phyloP scores from a whole-genome alignment of 2,888 invertebrate species.

The Oscheius sp. region DNA sequence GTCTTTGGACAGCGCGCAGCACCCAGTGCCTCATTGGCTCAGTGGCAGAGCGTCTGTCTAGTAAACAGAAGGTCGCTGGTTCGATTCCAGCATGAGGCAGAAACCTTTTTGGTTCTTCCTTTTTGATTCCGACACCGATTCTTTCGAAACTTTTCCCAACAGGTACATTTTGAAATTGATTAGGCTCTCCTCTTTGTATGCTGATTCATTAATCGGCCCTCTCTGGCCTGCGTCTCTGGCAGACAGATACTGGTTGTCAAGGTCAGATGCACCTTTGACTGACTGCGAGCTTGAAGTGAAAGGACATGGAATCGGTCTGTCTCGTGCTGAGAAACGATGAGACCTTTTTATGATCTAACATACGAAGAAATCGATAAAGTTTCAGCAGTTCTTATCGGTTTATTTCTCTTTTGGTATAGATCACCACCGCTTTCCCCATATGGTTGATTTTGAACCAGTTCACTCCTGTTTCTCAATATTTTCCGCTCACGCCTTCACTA shows the following conservation, averaged over 20 bases:
- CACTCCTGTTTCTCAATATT: not conserved
- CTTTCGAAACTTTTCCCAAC: too few relatives aligned
- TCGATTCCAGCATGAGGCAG: slow-evolving; percentile 70
- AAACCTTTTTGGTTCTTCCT: not conserved
- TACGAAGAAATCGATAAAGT: not conserved
- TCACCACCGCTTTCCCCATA: not conserved
- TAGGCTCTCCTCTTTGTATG: not conserved
- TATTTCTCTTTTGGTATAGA: not conserved
- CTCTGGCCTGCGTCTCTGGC: too few relatives aligned
- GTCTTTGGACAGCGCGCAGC: too few relatives aligned
- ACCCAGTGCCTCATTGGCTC: slow-evolving; percentile 63
- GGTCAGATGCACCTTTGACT: too few relatives aligned
- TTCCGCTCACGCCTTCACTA: not conserved
- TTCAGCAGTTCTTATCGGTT: not conserved
- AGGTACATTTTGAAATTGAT: not conserved
- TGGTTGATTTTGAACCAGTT: not conserved
- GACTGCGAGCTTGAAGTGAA: too few relatives aligned
- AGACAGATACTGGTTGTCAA: too few relatives aligned
- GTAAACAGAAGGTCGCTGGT: slow-evolving; percentile 71
- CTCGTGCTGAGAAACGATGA: not conserved
- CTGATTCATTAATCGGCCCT: too few relatives aligned
- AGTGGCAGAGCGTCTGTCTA: slow-evolving; percentile 71
- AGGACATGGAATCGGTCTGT: too few relatives aligned
- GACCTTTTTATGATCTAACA: not conserved
- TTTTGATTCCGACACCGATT: not conserved